These are phyloP conservation scores for Heteractis magnifica DNA, from an alignment of 92 coral and sea anemone species.

Conservation along the genomic window DNA sequence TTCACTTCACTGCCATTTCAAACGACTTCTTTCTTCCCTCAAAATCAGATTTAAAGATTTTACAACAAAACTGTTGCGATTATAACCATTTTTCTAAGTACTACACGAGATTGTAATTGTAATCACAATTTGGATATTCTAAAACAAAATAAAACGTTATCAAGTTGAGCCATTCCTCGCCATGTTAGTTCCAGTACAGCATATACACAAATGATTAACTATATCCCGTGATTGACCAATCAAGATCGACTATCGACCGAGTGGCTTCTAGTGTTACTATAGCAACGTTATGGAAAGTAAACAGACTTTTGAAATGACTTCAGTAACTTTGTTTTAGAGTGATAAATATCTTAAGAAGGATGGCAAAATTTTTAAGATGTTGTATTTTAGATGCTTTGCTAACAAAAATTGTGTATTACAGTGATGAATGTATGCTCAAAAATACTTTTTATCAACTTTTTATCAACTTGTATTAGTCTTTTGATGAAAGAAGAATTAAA, in stretches of 20 bases:
- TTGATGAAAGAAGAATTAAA: no score
- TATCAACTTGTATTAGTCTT: no score
- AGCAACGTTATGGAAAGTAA: conserved; percentile 8
- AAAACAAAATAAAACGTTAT: neutral
- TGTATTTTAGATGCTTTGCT: no score
- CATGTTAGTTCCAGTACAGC: conserved; percentile 16
- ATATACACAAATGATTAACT: conserved; percentile 22
- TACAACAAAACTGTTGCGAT: no score
- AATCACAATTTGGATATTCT: neutral
- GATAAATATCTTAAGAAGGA: neutral
- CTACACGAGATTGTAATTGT: no score
- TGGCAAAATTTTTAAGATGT: no score
- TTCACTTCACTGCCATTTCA: neutral
- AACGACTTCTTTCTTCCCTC: neutral
- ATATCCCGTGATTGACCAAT: conserved; percentile 11
- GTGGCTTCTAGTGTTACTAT: conserved; percentile 23
- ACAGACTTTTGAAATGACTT: neutral
- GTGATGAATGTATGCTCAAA: no score
- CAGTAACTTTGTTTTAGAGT: neutral
- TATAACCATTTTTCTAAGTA: no score
- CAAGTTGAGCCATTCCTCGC: conserved; percentile 10
- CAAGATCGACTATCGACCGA: conserved; percentile 7
- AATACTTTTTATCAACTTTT: no score
- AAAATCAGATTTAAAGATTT: neutral
- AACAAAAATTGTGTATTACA: no score